Evolutionary conservation across 1,140 invertebrate species (phyloP).

Genomic region (Pectinophora gossypiella): DNA sequence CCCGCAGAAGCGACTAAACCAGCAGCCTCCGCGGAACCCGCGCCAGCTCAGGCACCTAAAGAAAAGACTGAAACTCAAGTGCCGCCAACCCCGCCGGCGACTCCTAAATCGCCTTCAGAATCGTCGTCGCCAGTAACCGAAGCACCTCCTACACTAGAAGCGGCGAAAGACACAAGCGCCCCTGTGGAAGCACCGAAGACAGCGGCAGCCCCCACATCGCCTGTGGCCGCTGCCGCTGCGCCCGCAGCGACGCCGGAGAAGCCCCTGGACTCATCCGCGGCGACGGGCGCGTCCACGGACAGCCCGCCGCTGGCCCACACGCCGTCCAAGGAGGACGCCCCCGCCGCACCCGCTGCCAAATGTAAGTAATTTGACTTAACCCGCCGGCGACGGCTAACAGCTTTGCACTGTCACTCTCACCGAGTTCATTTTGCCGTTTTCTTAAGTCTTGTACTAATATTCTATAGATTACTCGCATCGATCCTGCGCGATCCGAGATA

Average conservation of each 20-base stretch:
- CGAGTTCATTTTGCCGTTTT: constrained; percentile 71
- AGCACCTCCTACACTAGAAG: background rate
- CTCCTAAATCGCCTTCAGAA: constrained; percentile 21
- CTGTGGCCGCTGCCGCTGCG: constrained; percentile 1
- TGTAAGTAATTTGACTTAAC: constrained; percentile 44
- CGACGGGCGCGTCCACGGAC: constrained; percentile 31
- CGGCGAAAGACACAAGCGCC: background rate
- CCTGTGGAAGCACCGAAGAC: background rate
- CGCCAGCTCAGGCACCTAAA: constrained; percentile 15
- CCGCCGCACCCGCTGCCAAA: constrained; percentile 50
- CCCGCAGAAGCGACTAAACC: background rate
- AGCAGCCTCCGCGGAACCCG: constrained; percentile 19
- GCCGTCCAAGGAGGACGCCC: constrained; percentile 52
- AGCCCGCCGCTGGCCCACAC: constrained; percentile 60
- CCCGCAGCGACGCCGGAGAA: constrained; percentile 29
- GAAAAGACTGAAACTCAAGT: constrained; percentile 41
- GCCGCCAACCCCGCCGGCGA: constrained; percentile 19
- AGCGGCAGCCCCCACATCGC: background rate
- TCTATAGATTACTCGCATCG: constrained; percentile 40
- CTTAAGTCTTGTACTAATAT: constrained; percentile 61
- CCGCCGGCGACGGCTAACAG: constrained; percentile 37
- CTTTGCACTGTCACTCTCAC: constrained; percentile 63
- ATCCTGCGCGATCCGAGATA: constrained; percentile 28
- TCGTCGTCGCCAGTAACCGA: constrained; percentile 17
- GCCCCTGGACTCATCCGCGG: constrained; percentile 26